phyloP scores from a whole-genome alignment of 1,140 invertebrate species.

The Conus ventricosus region DNA sequence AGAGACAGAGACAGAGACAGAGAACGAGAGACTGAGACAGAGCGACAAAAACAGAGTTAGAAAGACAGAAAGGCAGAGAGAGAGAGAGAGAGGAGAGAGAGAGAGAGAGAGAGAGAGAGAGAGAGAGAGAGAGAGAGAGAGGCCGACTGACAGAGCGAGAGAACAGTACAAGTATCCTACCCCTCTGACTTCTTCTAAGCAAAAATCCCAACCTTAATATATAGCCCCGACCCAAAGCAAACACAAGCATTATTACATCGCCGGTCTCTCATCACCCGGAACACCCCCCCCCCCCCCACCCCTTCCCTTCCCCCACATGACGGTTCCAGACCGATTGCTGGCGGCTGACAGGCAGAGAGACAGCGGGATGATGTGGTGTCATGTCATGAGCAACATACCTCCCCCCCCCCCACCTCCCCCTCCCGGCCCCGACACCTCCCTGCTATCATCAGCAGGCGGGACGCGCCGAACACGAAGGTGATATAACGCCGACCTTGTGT shows the following conservation, averaged over 20 bases:
- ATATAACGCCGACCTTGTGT: too few relatives aligned
- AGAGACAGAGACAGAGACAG: too few relatives aligned
- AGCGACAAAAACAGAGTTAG: too few relatives aligned
- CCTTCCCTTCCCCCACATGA: too few relatives aligned
- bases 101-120: conserved; percentile 32
- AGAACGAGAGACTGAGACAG: too few relatives aligned
- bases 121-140: conserved; percentile 32
- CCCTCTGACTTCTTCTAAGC: too few relatives aligned
- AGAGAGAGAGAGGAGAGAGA: conserved; percentile 31
- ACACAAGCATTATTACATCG: not conserved
- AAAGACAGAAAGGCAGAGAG: not conserved
- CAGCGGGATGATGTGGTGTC: too few relatives aligned
- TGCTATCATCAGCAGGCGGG: not conserved
- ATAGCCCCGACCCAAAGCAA: too few relatives aligned
- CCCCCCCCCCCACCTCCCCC: not conserved
- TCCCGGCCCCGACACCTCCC: not conserved
- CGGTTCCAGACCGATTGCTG: not conserved
- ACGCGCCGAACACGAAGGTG: too few relatives aligned
- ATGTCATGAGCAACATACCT: not conserved
- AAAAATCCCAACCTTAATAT: too few relatives aligned
- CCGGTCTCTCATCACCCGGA: too few relatives aligned
- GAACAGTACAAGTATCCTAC: not conserved
- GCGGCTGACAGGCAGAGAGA: not conserved
- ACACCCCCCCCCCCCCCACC: too few relatives aligned
- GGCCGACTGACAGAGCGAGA: not conserved